A percentile compares a stretch with the other conserved stretches of the same genome.
Evolutionary conservation across 2,113 vertebrate genomes (phyloP).

Genomic region (Pogonocichla stellata): DNA sequence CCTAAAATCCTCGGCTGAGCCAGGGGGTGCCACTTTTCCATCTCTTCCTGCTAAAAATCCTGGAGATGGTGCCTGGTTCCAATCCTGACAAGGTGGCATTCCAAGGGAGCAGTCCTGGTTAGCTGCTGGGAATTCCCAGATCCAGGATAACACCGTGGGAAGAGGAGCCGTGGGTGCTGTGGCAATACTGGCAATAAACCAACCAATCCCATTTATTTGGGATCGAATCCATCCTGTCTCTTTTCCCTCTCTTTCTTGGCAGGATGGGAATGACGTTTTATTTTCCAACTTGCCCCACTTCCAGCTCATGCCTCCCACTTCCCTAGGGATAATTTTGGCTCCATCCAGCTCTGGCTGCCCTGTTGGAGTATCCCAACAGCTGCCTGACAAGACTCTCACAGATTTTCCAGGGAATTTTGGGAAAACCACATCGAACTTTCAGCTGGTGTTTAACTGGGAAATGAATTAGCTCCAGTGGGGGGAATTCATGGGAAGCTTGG

Average conservation of each 20-base stretch:
- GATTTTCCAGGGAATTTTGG: not conserved
- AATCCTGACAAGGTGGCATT: no score
- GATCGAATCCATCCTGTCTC: not conserved
- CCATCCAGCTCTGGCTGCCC: not conserved
- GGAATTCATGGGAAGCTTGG: not conserved
- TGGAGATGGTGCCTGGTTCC: not conserved
- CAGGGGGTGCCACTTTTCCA: rapidly evolving
- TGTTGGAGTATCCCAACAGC: rapidly evolving
- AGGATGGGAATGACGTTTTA: not conserved
- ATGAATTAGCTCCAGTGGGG: rapidly evolving
- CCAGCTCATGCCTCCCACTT: rapidly evolving
- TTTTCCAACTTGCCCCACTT: not conserved
- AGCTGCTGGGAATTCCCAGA: not conserved
- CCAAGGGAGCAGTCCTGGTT: not conserved
- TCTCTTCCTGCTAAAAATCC: not conserved
- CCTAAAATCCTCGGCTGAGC: not conserved
- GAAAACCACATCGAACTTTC: not conserved
- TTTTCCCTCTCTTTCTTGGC: not conserved
- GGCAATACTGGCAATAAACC: rapidly evolving
- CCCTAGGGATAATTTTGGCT: not conserved
- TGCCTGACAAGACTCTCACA: not conserved
- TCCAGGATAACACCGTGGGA: not conserved
- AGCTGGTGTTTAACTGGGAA: not conserved
- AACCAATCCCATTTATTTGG: not conserved
- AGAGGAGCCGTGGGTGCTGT: not conserved